phyloP scores from a whole-genome alignment of 2,113 vertebrate species.

The Leucoraja erinaceus region DNA sequence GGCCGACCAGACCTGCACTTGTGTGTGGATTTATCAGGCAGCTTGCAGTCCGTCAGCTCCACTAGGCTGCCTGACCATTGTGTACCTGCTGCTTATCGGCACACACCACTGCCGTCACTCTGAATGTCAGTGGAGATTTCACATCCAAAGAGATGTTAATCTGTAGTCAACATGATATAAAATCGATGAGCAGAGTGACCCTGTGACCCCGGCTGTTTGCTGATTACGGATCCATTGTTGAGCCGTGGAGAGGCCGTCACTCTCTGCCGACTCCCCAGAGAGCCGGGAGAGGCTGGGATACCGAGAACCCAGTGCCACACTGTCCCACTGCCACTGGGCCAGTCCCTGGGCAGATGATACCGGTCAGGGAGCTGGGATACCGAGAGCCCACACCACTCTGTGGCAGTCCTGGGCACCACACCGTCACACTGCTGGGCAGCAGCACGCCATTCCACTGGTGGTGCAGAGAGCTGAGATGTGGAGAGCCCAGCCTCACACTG shows the following conservation, averaged over 20 bases:
- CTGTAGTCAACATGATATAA: conserved; percentile 24
- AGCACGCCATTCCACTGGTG: too few species aligned
- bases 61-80: neutral
- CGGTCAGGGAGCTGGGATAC: too few species aligned
- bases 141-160: conserved; percentile 32
- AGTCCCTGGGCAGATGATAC: too few species aligned
- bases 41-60: conserved; percentile 7
- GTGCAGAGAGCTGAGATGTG: too few species aligned
- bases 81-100: neutral
- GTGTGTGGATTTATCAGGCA: neutral
- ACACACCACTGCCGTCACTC: conserved; percentile 8
- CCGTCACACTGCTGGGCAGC: too few species aligned
- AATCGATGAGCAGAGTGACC: conserved; percentile 2
- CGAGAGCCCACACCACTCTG: too few species aligned
- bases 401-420: too few species aligned
- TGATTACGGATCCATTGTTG: conserved; percentile 5
- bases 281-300: neutral
- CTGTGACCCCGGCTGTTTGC: neutral
- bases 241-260: neutral
- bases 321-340: too few species aligned
- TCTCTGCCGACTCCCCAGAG: neutral
- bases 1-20: too few species aligned
- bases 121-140: conserved; percentile 24
- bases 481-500: too few species aligned
- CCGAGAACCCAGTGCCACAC: too few species aligned